Evolutionary conservation across 2,888 invertebrate genomes (phyloP).

Genomic region (Temnothorax rugatulus): DNA sequence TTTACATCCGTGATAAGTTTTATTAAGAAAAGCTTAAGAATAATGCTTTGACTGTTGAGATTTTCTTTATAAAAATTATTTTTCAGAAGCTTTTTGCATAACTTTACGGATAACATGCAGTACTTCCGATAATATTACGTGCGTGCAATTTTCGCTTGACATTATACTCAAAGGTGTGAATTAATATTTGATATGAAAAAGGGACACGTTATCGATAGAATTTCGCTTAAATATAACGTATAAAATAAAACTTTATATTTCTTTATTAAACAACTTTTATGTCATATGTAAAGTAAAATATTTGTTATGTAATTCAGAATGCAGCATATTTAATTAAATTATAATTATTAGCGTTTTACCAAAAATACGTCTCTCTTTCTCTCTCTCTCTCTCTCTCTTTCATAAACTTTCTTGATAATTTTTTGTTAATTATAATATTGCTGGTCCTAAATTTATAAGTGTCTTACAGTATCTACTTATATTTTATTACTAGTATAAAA

Average conservation of each 20-base stretch:
- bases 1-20: conserved; percentile 40
- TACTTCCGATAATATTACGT: not conserved
- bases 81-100: conserved; percentile 46
- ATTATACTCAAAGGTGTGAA: conserved; percentile 9
- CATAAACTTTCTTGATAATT: not conserved
- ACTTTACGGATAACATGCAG: conserved; percentile 24
- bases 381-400: not conserved
- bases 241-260: not conserved
- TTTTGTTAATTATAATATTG: conserved; percentile 2
- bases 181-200: not conserved
- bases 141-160: not conserved
- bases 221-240: not conserved
- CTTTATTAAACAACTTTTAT: conserved; percentile 1
- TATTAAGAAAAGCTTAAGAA: conserved; percentile 15
- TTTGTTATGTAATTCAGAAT: not conserved
- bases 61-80: conserved; percentile 53
- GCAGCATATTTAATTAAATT: not conserved
- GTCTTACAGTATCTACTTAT: not conserved
- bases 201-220: not conserved
- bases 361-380: not conserved
- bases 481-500: conserved; percentile 16
- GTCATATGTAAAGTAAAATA: not conserved
- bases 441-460: not conserved
- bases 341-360: not conserved
- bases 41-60: not conserved